phyloP scores from a whole-genome alignment of 2,888 invertebrate genomes.

The Lucinisca nassula region DNA sequence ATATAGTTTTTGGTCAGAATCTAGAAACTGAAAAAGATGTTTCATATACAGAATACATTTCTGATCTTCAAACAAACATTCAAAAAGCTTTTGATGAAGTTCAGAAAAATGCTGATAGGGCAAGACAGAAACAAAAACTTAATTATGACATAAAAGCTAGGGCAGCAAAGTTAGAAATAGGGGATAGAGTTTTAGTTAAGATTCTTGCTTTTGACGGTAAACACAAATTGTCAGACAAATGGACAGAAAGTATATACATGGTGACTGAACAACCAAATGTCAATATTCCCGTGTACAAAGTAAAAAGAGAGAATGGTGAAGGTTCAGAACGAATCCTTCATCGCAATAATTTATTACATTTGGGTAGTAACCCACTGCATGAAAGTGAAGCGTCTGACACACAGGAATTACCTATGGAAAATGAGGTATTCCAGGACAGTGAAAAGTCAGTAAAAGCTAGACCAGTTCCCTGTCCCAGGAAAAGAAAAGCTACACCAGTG shows the following conservation, averaged over 20 bases:
- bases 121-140: not conserved
- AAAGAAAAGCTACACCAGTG: no score
- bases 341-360: not conserved
- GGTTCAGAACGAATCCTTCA: not conserved
- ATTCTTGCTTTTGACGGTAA: not conserved
- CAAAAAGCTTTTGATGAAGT: not conserved
- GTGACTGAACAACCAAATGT: not conserved
- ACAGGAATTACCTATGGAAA: no score
- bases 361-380: no score
- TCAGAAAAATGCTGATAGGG: not conserved
- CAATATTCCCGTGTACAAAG: not conserved
- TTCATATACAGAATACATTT: not conserved
- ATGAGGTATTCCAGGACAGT: no score
- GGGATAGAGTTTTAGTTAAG: not conserved
- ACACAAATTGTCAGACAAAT: not conserved
- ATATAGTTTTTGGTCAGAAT: constrained; percentile 51
- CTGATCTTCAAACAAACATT: not conserved
- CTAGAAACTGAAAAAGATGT: not conserved
- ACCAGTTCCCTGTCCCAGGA: no score
- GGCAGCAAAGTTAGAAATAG: not conserved
- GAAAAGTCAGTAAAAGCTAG: no score
- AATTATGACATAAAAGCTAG: not conserved
- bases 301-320: not conserved
- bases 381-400: no score
- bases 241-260: not conserved